Conservation (phyloP, 1,140 invertebrate species). For the Drosophila littoralis region DNA sequence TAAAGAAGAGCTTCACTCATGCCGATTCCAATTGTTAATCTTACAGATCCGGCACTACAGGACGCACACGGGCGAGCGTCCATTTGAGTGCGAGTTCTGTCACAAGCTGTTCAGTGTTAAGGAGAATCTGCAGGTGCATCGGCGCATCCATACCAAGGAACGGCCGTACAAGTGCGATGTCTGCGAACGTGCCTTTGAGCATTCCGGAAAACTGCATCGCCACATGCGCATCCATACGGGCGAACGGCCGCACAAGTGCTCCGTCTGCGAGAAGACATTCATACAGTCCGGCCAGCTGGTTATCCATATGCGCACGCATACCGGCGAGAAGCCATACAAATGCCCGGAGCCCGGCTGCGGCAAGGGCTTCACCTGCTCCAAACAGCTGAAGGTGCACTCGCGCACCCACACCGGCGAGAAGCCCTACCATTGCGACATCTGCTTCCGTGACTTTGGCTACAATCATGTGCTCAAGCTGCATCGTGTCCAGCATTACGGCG, state of each 20-base stretch:
- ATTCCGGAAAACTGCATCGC: constrained; percentile 95
- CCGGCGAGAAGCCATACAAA: constrained; percentile 95
- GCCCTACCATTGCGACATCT: constrained; percentile 88
- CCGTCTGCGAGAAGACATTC: constrained; percentile 95
- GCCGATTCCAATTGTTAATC: not conserved
- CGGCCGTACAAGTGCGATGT: constrained; percentile 92
- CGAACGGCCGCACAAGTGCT: constrained; percentile 96
- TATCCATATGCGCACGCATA: constrained; percentile 94
- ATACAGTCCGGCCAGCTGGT: constrained; percentile 95
- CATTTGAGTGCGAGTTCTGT: constrained; percentile 96
- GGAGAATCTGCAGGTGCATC: constrained; percentile 95
- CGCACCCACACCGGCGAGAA: constrained; percentile 95
- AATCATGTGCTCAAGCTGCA: constrained; percentile 95
- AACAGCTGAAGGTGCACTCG: constrained; percentile 93
- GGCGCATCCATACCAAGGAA: constrained; percentile 96
- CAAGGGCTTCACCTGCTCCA: constrained; percentile 95
- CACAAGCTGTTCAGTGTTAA: constrained; percentile 96
- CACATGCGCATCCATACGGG: constrained; percentile 97
- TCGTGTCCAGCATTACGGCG: constrained; percentile 95
- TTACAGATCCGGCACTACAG: constrained; percentile 91
- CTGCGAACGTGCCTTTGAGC: constrained; percentile 95
- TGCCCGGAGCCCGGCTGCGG: constrained; percentile 92
- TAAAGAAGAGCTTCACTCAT: too few species aligned
- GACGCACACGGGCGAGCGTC: constrained; percentile 94
- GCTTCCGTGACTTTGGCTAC: constrained; percentile 90